Evolutionary conservation across 1,140 invertebrate genomes (phyloP).

Genomic region (Drosophila teissieri): DNA sequence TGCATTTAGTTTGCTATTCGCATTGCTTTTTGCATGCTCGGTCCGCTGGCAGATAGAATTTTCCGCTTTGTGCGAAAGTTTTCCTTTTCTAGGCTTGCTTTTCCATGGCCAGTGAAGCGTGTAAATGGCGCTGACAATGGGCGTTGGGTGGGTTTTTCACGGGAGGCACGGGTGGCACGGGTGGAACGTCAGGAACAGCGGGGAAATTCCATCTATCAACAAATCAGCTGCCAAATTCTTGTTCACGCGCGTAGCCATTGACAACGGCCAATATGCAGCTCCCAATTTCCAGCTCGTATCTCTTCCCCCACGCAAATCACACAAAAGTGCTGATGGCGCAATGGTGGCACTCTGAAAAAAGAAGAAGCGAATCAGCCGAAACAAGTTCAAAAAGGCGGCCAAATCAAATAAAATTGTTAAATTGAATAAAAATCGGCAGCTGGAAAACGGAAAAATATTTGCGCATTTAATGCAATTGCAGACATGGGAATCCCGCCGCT

Average conservation of each 20-base stretch:
- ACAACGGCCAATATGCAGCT: slow-evolving; percentile 44
- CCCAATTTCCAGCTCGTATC: background rate
- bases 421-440: slow-evolving; percentile 79
- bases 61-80: slow-evolving; percentile 74
- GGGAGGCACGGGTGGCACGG: too few relatives aligned
- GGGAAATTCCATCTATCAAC: slow-evolving; percentile 75
- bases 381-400: slow-evolving; percentile 49
- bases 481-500: slow-evolving; percentile 35
- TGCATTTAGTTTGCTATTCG: slow-evolving; percentile 54
- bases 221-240: slow-evolving; percentile 81
- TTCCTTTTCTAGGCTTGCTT: slow-evolving; percentile 36
- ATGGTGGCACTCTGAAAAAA: slow-evolving; percentile 12
- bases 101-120: slow-evolving; percentile 60
- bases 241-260: slow-evolving; percentile 77
- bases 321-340: slow-evolving; percentile 61
- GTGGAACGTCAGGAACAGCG: slow-evolving; percentile 22
- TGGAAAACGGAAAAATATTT: slow-evolving; percentile 73
- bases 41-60: slow-evolving; percentile 71
- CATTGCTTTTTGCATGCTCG: slow-evolving; percentile 75
- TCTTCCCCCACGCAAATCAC: slow-evolving; percentile 11
- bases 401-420: slow-evolving; percentile 83
- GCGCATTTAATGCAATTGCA: slow-evolving; percentile 76
- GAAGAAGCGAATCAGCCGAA: slow-evolving; percentile 7
- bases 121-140: slow-evolving; percentile 78
- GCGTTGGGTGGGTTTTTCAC: slow-evolving; percentile 7